Conservation (phyloP, 2,113 vertebrate species). For the Tragelaphus imberbis region DNA sequence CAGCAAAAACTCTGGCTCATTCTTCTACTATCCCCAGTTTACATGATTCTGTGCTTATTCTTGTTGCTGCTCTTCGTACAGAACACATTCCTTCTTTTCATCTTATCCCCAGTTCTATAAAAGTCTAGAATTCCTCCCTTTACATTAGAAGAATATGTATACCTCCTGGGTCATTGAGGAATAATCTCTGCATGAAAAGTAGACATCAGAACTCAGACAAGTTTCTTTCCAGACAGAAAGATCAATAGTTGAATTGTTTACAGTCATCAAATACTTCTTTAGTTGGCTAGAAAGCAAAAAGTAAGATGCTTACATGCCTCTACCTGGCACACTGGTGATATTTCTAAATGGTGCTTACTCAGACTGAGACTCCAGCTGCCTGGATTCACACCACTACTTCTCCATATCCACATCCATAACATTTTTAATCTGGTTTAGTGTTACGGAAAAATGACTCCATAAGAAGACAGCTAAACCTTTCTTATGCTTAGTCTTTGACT, state of each 20-base stretch:
- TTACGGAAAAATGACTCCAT: not conserved
- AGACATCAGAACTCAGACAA: not conserved
- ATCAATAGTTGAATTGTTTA: not conserved
- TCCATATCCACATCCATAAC: not conserved
- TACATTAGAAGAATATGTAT: not conserved
- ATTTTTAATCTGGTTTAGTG: not conserved
- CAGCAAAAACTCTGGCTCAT: not conserved
- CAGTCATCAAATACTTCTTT: not conserved
- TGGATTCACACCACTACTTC: not conserved
- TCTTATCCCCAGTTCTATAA: not conserved
- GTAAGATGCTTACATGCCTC: not conserved
- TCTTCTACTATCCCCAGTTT: not conserved
- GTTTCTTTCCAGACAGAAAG: not conserved
- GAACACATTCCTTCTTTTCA: not conserved
- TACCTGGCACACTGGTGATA: fast-evolving
- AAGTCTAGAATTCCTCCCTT: not conserved
- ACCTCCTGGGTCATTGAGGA: not conserved
- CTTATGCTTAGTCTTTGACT: not conserved
- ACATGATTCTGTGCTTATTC: not conserved
- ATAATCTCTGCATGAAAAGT: not conserved
- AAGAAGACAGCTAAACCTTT: not conserved
- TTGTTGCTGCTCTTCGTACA: not conserved
- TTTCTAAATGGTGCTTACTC: not conserved
- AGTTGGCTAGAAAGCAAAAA: not conserved
- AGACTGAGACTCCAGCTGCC: not conserved